Percentiles rank a stretch among this genome's conserved stretches.
Conservation (phyloP, 1,140 invertebrate species). For the Drosophila pseudoobscura region DNA sequence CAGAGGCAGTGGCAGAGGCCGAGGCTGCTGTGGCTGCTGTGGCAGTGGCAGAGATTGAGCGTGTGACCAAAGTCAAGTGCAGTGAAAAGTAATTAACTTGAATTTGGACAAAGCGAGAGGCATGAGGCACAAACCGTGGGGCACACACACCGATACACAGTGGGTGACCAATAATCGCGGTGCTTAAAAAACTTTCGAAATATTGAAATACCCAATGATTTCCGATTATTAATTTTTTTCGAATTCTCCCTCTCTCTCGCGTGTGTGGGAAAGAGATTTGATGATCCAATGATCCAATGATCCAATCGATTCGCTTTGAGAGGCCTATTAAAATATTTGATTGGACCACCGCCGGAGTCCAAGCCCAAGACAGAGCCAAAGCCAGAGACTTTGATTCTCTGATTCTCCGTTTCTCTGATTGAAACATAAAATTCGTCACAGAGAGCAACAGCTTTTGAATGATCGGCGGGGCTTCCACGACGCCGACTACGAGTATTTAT, state of each 20-base stretch:
- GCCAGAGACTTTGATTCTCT: not conserved
- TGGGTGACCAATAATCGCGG: constrained; percentile 55
- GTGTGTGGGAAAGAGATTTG: constrained; percentile 31
- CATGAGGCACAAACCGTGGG: too few species aligned
- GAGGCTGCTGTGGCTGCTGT: constrained; percentile 25
- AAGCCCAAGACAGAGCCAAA: too few species aligned
- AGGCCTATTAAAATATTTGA: constrained; percentile 78
- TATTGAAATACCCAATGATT: constrained; percentile 76
- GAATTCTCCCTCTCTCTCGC: constrained; percentile 8
- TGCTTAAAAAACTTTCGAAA: constrained; percentile 68
- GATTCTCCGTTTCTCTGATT: constrained; percentile 32
- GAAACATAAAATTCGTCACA: constrained; percentile 60
- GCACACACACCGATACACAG: constrained; percentile 16
- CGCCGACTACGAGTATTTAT: constrained; percentile 44
- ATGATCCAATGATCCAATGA: constrained; percentile 13
- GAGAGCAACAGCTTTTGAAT: constrained; percentile 38
- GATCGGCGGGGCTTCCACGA: constrained; percentile 23
- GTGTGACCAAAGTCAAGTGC: constrained; percentile 82
- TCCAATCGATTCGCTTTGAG: constrained; percentile 72
- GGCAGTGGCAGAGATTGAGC: constrained; percentile 62
- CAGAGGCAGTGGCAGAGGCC: constrained; percentile 32
- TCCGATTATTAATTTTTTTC: constrained; percentile 63
- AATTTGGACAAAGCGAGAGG: constrained; percentile 44
- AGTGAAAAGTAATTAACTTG: constrained; percentile 81
- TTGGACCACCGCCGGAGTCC: constrained; percentile 65